Conservation (phyloP, 2,113 vertebrate species). For the Gallinago undulata region DNA sequence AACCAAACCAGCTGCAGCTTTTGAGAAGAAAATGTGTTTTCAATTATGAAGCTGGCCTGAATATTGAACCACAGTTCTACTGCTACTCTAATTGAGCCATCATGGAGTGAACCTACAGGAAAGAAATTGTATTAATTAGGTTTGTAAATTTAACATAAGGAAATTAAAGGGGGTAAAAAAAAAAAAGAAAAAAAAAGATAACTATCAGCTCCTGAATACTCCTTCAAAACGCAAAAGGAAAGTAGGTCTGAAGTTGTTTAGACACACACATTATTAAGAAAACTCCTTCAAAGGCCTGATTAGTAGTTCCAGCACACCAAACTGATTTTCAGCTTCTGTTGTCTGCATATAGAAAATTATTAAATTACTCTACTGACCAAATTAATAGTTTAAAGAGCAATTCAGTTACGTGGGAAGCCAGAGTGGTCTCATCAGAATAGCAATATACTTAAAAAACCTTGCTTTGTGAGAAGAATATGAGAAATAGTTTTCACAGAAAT, state of each 20-base stretch:
- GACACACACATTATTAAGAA: background rate
- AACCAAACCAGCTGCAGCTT: constrained; percentile 87
- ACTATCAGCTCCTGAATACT: background rate
- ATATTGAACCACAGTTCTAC: constrained; percentile 73
- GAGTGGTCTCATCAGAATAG: constrained; percentile 20
- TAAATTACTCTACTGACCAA: constrained; percentile 18
- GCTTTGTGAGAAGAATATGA: background rate
- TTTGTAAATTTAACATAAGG: constrained; percentile 39
- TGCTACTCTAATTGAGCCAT: constrained; percentile 81
- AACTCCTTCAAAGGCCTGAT: background rate
- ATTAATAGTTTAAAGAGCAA: constrained; percentile 54
- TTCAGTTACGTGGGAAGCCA: constrained; percentile 33
- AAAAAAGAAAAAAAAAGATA: background rate
- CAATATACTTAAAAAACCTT: background rate
- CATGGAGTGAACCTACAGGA: constrained; percentile 70
- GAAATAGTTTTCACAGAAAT: background rate
- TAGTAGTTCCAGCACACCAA: constrained; percentile 1
- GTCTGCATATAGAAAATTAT: constrained; percentile 19
- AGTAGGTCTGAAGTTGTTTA: background rate
- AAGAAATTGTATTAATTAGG: constrained; percentile 66
- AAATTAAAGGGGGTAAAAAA: constrained; percentile 1
- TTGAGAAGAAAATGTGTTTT: constrained; percentile 82
- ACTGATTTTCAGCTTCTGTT: constrained; percentile 24
- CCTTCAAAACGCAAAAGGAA: background rate
- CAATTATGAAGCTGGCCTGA: constrained; percentile 83